Evolutionary conservation across 2,113 vertebrate genomes (phyloP), one percentile per base, ranked within the genome.

Genomic region (Stegostoma tigrinum): DNA sequence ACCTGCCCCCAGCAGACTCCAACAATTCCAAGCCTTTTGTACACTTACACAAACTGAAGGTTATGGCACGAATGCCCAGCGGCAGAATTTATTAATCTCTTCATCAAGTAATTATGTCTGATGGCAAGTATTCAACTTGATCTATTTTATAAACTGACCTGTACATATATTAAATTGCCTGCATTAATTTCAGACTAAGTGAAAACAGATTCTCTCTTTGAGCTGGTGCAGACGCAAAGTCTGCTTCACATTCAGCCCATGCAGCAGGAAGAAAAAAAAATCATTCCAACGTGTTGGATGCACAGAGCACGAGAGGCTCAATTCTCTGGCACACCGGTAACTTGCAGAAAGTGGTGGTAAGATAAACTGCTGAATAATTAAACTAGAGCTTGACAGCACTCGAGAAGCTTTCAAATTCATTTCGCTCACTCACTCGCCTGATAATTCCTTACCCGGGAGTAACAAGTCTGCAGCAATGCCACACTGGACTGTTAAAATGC

Each of bases 111-210:
- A 95, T 95, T 95, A 75, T 75, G 94, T 95, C 67, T 95, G 94
- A 95, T 70, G 94, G 94, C 67, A 45, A 48, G 27, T 95, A 67
- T 52, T 95, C 38, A 95, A 70, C 42, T 95, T 72, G 94, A 95
- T 95, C 94, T 95, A 75, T 95, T 95, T 95, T 95, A 75, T 95
- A 95, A 95, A 42, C 94, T 95, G 94, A 95, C 68, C 94, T 27
- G 14, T 95, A 95, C 94, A 52, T 48, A 42, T 95, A 95, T 95
- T 72, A 95, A 95, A 95, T 95, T 95, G 94, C 94, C 48, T 95
- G 68, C 68, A 95, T 95, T 95, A 95, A 95, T 95, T 95, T 95
- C 94, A 95, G 94, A 72, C 94, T 95, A 95, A 95, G 94, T 95
- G 94, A 95, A 95, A 95, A 72, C 94, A 95, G 94, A 95, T 70